Base-by-base conservation (phyloP, 1,140 invertebrate genomes). In the Aphaenogaster ashmeadi region DNA sequence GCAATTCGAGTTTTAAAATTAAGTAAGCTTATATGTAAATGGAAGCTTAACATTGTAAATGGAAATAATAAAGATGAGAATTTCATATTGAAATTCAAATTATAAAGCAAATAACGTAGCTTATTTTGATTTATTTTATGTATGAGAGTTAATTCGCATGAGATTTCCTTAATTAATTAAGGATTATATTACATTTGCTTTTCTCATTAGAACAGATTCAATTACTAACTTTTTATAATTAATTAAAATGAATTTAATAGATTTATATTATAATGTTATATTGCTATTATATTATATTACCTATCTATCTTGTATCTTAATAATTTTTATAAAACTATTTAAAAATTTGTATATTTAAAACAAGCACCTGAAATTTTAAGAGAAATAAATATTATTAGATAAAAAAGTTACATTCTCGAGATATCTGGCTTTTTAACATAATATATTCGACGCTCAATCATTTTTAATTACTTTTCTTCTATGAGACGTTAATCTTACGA, bases 211-310 rank as follows among this genome's bases (percentile, higher is more conserved):
- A 44, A 77, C 38, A 41, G 4, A 18, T 77, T 27, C 7, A 62
- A 77, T 77, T 75, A n/a, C 0, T 47, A 11, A n/a, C 7, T 33
- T 33, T 1, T 15, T 33, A 38, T 38, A 71, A 50, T 33, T 27
- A 71, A 71, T 44, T 71, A 71, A 71, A 71, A 71, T 71, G 1
- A 15, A 50, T 71, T 21, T 71, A 50, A 50, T 50, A 27, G 50
- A 27, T 71, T 0, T 50, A 15, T 67, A 21, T 44, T 41, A 13
- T 27, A 64, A 3, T 69, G 27, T 47, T 47, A 15, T n/a, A 0
- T 52, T 66, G 2, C 21, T 47, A 11, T 69, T 66, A 41, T 66
- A 44, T 21, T 21, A 67, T 44, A 41, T 9, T 5, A 21, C 3
- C 1, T 15, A 1, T 44, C 36, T 44, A 41, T 0, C 6, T 6